Base-by-base conservation (phyloP, 2,113 vertebrate genomes). In the Riparia riparia region DNA sequence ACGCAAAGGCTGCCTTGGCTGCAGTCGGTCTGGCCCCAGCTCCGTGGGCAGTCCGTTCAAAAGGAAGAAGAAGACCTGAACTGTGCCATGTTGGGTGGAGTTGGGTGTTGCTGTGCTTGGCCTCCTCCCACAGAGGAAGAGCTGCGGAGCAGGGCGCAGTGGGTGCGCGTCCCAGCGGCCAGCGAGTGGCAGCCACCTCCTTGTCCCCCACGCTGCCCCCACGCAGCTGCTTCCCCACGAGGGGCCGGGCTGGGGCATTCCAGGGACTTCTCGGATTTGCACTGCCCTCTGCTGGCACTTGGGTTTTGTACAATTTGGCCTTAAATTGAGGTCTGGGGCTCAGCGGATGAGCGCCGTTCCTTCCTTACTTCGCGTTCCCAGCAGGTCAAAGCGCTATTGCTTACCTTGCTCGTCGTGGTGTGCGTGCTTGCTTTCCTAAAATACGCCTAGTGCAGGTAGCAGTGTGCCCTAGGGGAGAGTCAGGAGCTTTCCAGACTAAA, bases 271-370 rank as follows among this genome's bases (percentile, higher is more conserved):
- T 14, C 24, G 54, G 45, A 89, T 95, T 90, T 95, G 87, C 20
- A 7, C 84, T 95, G 96, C 95, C 93, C 90, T 94, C 94, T 96
- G 93, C 94, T 91, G 93, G 78, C 25, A 34, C 14, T 63, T 61
- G 10, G 3, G 1, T 24, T 70, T 72, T 68, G 87, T 82, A 84
- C 68, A 54, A 6, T 76, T 82, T 76, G 53, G 37, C 0, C 26
- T 76, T 9, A 25, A 37, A 22, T 18, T 22, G 39, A 37, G 76
- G 19, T 24, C 28, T 22, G 69, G 41, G 44, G 22, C 9, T 60
- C 60, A 15, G 0, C 4, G 24, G 41, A 1, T 1, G 2, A 69
- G 21, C n/a, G 9, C 39, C 25, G 0, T 32, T 71, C 41, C 5
- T 61, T 65, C 41, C 20, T 63, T 19, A 0, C 37, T 32, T 65